These are phyloP conservation scores for Autographa gamma DNA, from an alignment of 2,888 invertebrate genomes.

Conservation along the genomic window DNA sequence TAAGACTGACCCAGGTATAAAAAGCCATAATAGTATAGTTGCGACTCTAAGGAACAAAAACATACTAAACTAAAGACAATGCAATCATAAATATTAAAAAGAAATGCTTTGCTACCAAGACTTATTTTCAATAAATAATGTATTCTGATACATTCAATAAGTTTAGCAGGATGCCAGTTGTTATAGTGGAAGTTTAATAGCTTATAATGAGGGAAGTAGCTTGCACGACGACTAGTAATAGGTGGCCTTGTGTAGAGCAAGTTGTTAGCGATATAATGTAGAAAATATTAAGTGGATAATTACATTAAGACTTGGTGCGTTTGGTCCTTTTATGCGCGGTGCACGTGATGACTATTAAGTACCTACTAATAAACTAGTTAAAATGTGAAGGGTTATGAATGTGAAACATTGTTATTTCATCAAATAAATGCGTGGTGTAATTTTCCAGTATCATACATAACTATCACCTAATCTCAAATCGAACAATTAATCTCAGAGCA, in stretches of 20 bases:
- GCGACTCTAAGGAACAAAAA: not conserved
- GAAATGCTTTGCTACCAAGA: not conserved
- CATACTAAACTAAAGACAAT: not conserved
- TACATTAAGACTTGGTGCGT: conserved; percentile 3
- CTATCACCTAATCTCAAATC: not conserved
- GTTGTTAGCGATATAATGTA: conserved; percentile 1
- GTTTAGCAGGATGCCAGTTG: conserved; percentile 24
- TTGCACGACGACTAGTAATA: conserved; percentile 46
- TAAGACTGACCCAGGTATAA: not conserved
- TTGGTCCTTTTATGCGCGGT: not conserved
- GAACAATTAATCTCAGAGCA: not conserved
- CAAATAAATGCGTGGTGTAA: no score
- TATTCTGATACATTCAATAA: conserved; percentile 15
- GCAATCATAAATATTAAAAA: not conserved
- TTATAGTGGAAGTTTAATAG: conserved; percentile 39
- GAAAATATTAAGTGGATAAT: conserved; percentile 1
- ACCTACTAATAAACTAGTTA: no score
- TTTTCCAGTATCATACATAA: no score
- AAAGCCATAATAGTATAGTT: not conserved
- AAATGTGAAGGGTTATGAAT: no score
- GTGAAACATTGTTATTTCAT: no score
- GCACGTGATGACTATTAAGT: not conserved
- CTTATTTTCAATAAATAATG: conserved; percentile 19
- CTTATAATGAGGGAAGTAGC: conserved; percentile 62
- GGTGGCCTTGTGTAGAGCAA: conserved; percentile 9